phyloP scores from a whole-genome alignment of 2,113 vertebrate genomes.

The Coturnix japonica region DNA sequence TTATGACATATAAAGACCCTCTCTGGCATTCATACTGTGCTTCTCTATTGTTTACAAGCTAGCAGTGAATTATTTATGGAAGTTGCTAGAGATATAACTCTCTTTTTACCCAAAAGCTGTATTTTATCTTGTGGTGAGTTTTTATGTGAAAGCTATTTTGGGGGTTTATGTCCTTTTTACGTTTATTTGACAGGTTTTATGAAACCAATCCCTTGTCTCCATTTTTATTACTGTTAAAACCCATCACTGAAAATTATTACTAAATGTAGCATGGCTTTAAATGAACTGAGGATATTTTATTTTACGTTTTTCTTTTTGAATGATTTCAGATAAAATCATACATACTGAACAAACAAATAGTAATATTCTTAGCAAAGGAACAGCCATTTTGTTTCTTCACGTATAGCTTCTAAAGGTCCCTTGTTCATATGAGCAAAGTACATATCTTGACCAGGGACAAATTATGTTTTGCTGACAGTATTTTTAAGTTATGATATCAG shows the following conservation, averaged over 20 bases:
- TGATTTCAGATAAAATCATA: not conserved
- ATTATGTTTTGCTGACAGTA: not conserved
- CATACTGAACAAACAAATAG: not conserved
- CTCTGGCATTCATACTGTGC: constrained; percentile 79
- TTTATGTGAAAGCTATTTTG: constrained; percentile 69
- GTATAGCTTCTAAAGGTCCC: not conserved
- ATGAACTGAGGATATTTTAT: constrained; percentile 22
- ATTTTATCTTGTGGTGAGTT: constrained; percentile 67
- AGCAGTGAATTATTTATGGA: constrained; percentile 80
- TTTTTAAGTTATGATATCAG: not conserved
- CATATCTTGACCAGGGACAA: not conserved
- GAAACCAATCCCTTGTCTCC: constrained; percentile 38
- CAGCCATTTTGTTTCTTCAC: constrained; percentile 16
- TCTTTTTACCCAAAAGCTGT: constrained; percentile 60
- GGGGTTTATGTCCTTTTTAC: constrained; percentile 44
- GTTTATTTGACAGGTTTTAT: constrained; percentile 70
- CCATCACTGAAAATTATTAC: constrained; percentile 46
- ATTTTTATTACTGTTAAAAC: constrained; percentile 65
- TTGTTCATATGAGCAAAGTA: not conserved
- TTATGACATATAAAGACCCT: constrained; percentile 81
- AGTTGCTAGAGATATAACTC: constrained; percentile 64
- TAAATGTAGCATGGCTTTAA: constrained; percentile 50
- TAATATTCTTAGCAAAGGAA: constrained; percentile 22
- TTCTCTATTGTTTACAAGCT: constrained; percentile 80
- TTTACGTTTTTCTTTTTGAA: constrained; percentile 39